A percentile compares a stretch with the other conserved stretches of the same genome.
These are phyloP conservation scores for Calyptommatus sinebrachiatus DNA, from an alignment of 2,113 vertebrate species.

Conservation along the genomic window DNA sequence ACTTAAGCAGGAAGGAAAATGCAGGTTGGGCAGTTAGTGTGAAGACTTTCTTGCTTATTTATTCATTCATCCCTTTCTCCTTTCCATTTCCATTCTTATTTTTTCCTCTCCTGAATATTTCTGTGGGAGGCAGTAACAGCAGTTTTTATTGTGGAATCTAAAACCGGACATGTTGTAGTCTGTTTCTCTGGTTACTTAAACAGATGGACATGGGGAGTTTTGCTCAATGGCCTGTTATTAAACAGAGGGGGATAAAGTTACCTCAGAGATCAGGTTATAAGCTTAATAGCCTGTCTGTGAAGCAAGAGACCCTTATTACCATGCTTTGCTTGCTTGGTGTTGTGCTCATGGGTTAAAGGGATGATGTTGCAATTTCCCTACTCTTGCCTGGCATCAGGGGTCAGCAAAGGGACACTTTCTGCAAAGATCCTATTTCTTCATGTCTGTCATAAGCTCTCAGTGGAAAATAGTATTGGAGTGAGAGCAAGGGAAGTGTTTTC, in stretches of 20 bases:
- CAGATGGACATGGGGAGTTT: constrained; percentile 21
- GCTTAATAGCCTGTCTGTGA: accelerated
- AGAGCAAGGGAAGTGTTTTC: not conserved
- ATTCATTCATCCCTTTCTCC: too few relatives aligned
- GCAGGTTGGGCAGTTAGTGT: not conserved
- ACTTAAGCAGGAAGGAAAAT: not conserved
- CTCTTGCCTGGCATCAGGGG: not conserved
- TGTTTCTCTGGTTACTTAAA: constrained; percentile 1
- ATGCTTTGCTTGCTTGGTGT: accelerated
- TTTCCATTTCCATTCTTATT: not conserved
- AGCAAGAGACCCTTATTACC: not conserved
- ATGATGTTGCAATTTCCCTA: accelerated
- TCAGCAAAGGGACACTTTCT: constrained; percentile 17
- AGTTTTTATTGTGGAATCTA: accelerated
- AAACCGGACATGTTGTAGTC: not conserved
- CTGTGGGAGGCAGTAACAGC: accelerated
- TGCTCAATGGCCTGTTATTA: constrained; percentile 49
- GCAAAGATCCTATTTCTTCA: not conserved
- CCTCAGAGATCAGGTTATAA: constrained; percentile 25
- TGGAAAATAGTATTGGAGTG: not conserved
- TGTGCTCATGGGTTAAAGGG: not conserved
- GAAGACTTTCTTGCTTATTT: accelerated
- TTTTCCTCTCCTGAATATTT: not conserved
- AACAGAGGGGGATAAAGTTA: constrained; percentile 49
- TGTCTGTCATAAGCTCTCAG: not conserved